A percentile compares a stretch with the other conserved stretches of the same genome.
These are phyloP conservation scores for Neodiprion pinetum DNA, from an alignment of 1,140 invertebrate genomes.

Conservation along the genomic window DNA sequence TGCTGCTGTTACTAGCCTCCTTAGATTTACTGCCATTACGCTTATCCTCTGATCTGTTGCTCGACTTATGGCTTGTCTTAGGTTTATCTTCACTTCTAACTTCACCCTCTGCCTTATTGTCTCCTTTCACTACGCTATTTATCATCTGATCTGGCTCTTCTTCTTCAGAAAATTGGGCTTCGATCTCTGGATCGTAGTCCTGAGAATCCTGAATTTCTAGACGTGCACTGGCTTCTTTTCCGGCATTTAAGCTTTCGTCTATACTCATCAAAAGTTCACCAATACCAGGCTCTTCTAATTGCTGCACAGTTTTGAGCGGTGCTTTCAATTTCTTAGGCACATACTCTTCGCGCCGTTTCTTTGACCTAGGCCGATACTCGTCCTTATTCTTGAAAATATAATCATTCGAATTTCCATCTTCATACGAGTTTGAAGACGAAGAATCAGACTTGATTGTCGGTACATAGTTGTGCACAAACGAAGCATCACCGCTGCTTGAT, in stretches of 20 bases:
- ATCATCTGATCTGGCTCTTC: conserved; percentile 29
- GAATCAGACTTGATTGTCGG: conserved; percentile 47
- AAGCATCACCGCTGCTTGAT: conserved; percentile 18
- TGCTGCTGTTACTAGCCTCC: conserved; percentile 3
- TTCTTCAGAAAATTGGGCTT: conserved; percentile 54
- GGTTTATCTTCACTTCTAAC: conserved; percentile 23
- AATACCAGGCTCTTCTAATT: conserved; percentile 44
- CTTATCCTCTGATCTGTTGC: conserved; percentile 30
- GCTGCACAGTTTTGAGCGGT: conserved; percentile 43
- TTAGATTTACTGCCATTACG: conserved; percentile 21
- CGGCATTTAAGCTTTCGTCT: conserved; percentile 44
- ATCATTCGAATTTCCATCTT: conserved; percentile 44
- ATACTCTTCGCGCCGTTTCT: conserved; percentile 57
- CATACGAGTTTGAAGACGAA: conserved; percentile 44
- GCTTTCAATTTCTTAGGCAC: conserved; percentile 54
- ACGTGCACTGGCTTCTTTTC: conserved; percentile 12
- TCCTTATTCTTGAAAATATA: conserved; percentile 47
- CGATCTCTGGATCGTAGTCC: conserved; percentile 41
- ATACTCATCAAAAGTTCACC: conserved; percentile 58
- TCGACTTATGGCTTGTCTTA: conserved; percentile 28
- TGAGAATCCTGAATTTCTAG: conserved; percentile 35
- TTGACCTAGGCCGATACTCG: conserved; percentile 48
- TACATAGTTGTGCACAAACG: conserved; percentile 42
- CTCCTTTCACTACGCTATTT: conserved; percentile 38
- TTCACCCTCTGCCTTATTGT: conserved; percentile 27